A percentile compares a stretch with the other conserved stretches of the same genome.
Evolutionary conservation across 2,888 invertebrate species (phyloP).

Genomic region (Melitaea athalia): DNA sequence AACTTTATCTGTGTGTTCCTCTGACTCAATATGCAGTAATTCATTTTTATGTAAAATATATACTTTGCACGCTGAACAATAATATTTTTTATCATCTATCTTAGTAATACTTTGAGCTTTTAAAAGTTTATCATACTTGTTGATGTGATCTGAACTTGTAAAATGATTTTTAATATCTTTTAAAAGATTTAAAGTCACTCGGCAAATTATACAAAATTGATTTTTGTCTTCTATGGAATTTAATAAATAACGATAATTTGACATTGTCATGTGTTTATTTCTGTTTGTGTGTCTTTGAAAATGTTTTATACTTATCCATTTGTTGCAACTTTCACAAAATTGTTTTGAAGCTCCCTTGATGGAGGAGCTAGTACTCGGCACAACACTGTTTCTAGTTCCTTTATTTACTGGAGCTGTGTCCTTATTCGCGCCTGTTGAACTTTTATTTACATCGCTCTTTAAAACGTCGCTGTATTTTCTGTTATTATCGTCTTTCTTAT

Average conservation of each 20-base stretch:
- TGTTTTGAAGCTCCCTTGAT: too few species aligned
- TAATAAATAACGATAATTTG: background rate
- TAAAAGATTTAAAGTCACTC: too few species aligned
- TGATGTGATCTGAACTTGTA: too few species aligned
- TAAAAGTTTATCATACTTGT: background rate
- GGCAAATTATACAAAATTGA: too few species aligned
- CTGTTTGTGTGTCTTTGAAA: background rate
- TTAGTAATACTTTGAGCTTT: background rate
- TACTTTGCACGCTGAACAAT: background rate
- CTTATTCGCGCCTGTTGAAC: too few species aligned
- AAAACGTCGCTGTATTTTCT: too few species aligned
- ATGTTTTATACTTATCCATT: background rate
- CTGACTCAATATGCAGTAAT: background rate
- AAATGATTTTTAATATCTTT: background rate
- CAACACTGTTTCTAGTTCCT: too few species aligned
- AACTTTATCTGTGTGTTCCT: constrained; percentile 12
- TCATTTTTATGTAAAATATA: background rate
- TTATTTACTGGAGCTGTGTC: too few species aligned
- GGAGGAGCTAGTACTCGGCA: too few species aligned
- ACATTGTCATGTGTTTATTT: background rate
- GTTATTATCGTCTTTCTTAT: too few species aligned
- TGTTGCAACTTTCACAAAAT: background rate
- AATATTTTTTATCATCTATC: background rate
- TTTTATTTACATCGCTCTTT: too few species aligned
- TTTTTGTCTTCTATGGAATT: background rate